Percentiles rank a stretch among this genome's conserved stretches.
Conservation (phyloP, 2,888 invertebrate species). For the Petrophora chlorosata region DNA sequence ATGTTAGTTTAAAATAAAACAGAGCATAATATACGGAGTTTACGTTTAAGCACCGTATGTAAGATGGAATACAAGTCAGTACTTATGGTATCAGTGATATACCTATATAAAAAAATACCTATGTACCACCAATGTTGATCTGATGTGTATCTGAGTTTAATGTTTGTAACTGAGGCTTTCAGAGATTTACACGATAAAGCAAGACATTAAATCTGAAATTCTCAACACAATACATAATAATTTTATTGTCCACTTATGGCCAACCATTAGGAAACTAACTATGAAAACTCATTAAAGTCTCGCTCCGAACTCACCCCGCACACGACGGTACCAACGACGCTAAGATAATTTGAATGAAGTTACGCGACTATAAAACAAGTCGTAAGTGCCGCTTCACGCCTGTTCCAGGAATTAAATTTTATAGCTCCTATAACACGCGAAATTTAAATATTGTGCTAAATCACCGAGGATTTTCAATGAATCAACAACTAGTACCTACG, state of each 20-base stretch:
- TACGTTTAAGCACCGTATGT: too few relatives aligned
- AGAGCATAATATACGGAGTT: background rate
- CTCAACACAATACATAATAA: slow-evolving; percentile 13
- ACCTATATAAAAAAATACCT: too few relatives aligned
- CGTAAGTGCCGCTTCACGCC: slow-evolving; percentile 60
- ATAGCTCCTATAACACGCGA: slow-evolving; percentile 62
- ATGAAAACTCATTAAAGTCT: slow-evolving; percentile 47
- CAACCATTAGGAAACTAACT: slow-evolving; percentile 8
- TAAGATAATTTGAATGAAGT: slow-evolving; percentile 54
- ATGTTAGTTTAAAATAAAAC: slow-evolving; percentile 6
- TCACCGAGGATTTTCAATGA: slow-evolving; percentile 43
- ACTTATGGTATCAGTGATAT: too few relatives aligned
- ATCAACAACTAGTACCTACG: slow-evolving; percentile 24
- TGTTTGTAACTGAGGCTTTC: too few relatives aligned
- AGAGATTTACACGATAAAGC: background rate
- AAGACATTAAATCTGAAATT: background rate
- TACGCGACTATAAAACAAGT: slow-evolving; percentile 43
- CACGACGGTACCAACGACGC: slow-evolving; percentile 36
- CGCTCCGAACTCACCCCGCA: slow-evolving; percentile 36
- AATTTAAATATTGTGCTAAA: slow-evolving; percentile 61
- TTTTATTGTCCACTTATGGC: slow-evolving; percentile 27
- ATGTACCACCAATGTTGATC: too few relatives aligned
- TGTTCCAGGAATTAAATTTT: slow-evolving; percentile 58
- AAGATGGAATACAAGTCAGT: too few relatives aligned
- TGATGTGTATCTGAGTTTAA: too few relatives aligned